Evolutionary conservation across 2,113 vertebrate genomes (phyloP).

Genomic region (Alligator sinensis): DNA sequence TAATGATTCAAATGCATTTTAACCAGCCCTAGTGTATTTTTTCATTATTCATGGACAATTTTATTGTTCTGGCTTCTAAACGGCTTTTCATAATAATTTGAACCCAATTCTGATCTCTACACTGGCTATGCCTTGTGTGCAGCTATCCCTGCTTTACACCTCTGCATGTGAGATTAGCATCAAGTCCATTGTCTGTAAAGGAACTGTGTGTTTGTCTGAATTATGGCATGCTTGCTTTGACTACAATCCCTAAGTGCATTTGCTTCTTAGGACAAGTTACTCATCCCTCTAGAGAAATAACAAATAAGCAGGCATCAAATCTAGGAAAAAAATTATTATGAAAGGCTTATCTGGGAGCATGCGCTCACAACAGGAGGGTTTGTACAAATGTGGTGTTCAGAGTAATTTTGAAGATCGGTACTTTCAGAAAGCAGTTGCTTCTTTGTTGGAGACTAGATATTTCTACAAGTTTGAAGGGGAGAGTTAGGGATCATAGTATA

Average conservation of each 20-base stretch:
- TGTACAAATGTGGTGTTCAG: not conserved
- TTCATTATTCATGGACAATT: not conserved
- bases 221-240: not conserved
- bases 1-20: accelerated
- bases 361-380: not conserved
- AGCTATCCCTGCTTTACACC: not conserved
- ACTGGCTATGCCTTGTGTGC: not conserved
- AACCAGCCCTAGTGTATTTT: not conserved
- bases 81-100: not conserved
- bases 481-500: not conserved
- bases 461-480: not conserved
- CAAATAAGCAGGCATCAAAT: too few relatives aligned
- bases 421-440: not conserved
- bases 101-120: not conserved
- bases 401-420: not conserved
- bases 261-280: not conserved
- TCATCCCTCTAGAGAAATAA: not conserved
- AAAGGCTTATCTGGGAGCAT: not conserved
- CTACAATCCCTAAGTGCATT: not conserved
- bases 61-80: not conserved
- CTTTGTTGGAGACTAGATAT: not conserved
- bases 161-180: not conserved
- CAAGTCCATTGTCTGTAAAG: not conserved
- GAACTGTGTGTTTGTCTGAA: not conserved
- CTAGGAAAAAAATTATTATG: not conserved